These are phyloP conservation scores for Lasioglossum baleicum DNA, from an alignment of 1,140 invertebrate genomes.

Conservation along the genomic window DNA sequence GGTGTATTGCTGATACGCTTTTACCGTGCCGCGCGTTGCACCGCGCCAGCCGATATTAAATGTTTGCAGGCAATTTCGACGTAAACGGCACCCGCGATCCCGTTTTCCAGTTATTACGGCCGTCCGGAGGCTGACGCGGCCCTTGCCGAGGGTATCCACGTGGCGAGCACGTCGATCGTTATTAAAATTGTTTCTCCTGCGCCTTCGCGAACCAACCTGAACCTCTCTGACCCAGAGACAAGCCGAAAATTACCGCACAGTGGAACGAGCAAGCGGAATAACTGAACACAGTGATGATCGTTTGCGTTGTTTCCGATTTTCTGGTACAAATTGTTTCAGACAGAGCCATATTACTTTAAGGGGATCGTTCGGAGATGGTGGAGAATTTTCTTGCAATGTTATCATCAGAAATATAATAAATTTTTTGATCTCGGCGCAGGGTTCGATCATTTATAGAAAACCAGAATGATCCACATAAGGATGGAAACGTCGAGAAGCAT, in stretches of 20 bases:
- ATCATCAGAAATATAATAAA: no score
- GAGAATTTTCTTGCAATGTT: no score
- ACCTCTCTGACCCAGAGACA: not conserved
- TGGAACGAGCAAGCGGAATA: not conserved
- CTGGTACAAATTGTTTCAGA: not conserved
- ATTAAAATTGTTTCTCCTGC: slow-evolving; percentile 22
- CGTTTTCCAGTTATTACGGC: slow-evolving; percentile 70
- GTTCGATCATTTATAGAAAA: no score
- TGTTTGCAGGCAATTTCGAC: slow-evolving; percentile 75
- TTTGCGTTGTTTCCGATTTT: not conserved
- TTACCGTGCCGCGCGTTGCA: slow-evolving; percentile 55
- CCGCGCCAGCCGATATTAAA: slow-evolving; percentile 72
- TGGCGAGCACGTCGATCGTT: slow-evolving; percentile 19
- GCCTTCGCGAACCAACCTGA: not conserved
- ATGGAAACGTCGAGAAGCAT: no score
- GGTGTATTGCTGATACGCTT: slow-evolving; percentile 60
- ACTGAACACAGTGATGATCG: not conserved
- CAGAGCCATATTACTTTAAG: no score
- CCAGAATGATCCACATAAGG: no score
- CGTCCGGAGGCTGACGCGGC: slow-evolving; percentile 17
- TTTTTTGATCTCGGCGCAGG: no score
- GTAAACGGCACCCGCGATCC: slow-evolving; percentile 68
- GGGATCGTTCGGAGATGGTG: no score
- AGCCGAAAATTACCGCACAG: no score
- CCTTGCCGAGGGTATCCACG: slow-evolving; percentile 17